Base-by-base conservation (phyloP, 2,888 invertebrate genomes). In the Heteromurus nitidus region DNA sequence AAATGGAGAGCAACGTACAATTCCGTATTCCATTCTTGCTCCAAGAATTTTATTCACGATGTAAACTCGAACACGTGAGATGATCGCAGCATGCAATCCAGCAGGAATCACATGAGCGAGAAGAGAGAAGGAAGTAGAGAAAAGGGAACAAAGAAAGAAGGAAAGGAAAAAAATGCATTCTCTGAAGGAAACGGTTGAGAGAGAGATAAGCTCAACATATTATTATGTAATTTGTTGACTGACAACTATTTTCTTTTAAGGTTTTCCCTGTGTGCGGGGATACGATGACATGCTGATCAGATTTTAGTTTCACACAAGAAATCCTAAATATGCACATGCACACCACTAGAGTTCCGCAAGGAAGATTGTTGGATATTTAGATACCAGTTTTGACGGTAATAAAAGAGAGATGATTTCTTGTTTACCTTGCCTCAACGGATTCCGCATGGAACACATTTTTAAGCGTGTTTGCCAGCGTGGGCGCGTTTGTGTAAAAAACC, bases 401-500 rank as follows among this genome's bases (percentile, higher is more conserved):
- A 60, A 64, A 64, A 42, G 64, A 64, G 64, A 60, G 62, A 36
- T 28, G 22, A 20, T 64, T 60, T 16, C 31, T 24, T 22, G 42
- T 36, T 64, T 64, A 64, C 64, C 64, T 64, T 64, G 64, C 24
- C 64, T 42, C 24, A 42, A 30, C 24, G 64, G 42, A 42, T 64
- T 18, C 42, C 64, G 36, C 42, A 31, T 62, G 31, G 62, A 31
- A 18, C n/a, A n/a, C 62, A 62, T 62, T 47, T 5, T 47, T 47
- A n/a, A 47, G 47, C n/a, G 47, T 47, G 47, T 47, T 47, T 47
- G 3, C 47, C 47, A 47, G 47, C 5, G 36, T 9, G 36, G 36
- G 13, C 13, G 13, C 13, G 36, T 36, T 9, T 13, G 36, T 36
- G 7, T 13, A 36, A 9, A 36, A 36, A 36, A n/a, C n/a, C n/a